phyloP scores from a whole-genome alignment of 2,113 vertebrate genomes.

The Cettia cetti region DNA sequence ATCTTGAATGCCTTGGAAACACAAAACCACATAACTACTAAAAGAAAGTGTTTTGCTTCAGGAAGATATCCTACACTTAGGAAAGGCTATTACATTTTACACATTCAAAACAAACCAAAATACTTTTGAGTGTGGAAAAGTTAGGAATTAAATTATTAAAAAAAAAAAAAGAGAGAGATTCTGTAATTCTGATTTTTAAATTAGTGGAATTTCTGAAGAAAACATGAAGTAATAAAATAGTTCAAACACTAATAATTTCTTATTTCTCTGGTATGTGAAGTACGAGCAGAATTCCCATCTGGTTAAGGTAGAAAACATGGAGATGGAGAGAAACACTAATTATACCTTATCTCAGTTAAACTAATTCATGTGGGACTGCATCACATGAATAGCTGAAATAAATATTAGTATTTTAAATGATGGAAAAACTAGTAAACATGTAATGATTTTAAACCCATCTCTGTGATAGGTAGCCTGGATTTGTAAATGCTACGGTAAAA shows the following conservation, averaged over 20 bases:
- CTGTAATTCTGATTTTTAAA: background rate
- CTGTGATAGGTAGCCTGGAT: background rate
- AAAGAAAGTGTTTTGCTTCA: background rate
- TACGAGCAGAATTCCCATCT: constrained; percentile 40
- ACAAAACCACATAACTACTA: background rate
- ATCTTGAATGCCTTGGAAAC: background rate
- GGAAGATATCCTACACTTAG: background rate
- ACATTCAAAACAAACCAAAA: background rate
- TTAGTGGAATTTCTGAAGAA: background rate
- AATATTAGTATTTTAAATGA: constrained; percentile 36
- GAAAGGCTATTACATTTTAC: background rate
- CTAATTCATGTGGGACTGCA: constrained; percentile 34
- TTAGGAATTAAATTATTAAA: background rate
- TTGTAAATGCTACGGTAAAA: constrained; percentile 6
- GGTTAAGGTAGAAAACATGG: constrained; percentile 28
- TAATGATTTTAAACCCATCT: background rate
- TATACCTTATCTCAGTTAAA: constrained; percentile 59
- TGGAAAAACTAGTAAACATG: background rate
- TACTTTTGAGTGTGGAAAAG: background rate
- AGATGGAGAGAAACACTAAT: constrained; percentile 51
- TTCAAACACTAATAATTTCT: background rate
- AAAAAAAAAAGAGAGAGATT: background rate
- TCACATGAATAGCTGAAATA: constrained; percentile 19
- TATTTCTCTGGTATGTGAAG: constrained; percentile 12
- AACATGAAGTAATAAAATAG: background rate